These are phyloP conservation scores for Muschampia plurimacula DNA, from an alignment of 2,888 invertebrate genomes.

Conservation along the genomic window DNA sequence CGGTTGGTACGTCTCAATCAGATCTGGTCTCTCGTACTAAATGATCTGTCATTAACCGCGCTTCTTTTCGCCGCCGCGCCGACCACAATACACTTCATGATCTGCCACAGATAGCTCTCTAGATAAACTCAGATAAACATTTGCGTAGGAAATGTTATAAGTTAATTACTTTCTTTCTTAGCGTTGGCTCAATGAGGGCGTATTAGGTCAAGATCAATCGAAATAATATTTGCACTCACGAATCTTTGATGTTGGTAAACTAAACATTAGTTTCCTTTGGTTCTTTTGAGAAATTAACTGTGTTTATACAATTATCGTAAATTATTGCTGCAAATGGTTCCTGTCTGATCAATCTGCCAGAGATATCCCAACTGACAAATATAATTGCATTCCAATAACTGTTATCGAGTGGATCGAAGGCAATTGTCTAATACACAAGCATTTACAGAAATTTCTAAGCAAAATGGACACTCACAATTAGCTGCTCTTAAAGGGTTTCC, in stretches of 20 bases:
- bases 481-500: constrained; percentile 77
- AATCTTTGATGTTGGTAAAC: constrained; percentile 21
- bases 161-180: constrained; percentile 34
- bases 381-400: constrained; percentile 38
- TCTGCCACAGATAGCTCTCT: constrained; percentile 58
- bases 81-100: constrained; percentile 62
- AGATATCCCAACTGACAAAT: constrained; percentile 34
- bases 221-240: constrained; percentile 3
- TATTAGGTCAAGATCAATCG: constrained; percentile 14
- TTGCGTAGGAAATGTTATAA: constrained; percentile 33
- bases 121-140: constrained; percentile 46
- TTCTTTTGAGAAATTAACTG: background rate
- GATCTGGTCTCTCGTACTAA: constrained; percentile 58
- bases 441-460: constrained; percentile 65
- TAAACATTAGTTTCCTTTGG: constrained; percentile 13
- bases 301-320: constrained; percentile 3
- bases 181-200: constrained; percentile 24
- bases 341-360: constrained; percentile 32
- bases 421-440: constrained; percentile 49
- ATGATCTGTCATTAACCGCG: constrained; percentile 69
- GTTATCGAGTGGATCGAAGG: constrained; percentile 35
- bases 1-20: constrained; percentile 66
- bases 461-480: constrained; percentile 73
- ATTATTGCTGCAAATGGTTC: constrained; percentile 12
- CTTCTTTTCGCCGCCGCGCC: constrained; percentile 53